Evolutionary conservation across 2,797 vertebrate genomes (phyloP), one percentile per base, ranked within the genome.

Genomic region (Garrulus glandarius): DNA sequence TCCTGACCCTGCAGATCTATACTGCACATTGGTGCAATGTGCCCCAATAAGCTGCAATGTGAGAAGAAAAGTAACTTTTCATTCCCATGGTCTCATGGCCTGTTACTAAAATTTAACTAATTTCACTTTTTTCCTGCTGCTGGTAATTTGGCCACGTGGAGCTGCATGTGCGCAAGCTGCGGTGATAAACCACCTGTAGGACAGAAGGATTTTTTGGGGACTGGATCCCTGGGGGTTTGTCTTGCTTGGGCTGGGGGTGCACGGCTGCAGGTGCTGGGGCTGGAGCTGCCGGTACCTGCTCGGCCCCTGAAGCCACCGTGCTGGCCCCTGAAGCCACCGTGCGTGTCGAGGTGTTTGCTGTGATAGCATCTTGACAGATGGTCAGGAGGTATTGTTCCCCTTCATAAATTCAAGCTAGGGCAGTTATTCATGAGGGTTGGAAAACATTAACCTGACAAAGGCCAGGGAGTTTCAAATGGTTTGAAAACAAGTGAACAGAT

Each of bases 141-240:
- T 52, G 63, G 2, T 85, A 22, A 20, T 39, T 46, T 71, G 69
- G 46, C 64, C 16, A 1, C 8, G 32, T 32, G 46, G 65, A 69
- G 20, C 64, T 61, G 37, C 1, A 0, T n/a, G 19, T 10, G 37
- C 0, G 0, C 32, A 14, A 34, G 37, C 37, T 15, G 3, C 0
- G 0, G 15, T 49, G 21, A 13, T 67, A 49, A 79, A 26, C 1
- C 11, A 11, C 15, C 16, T 15, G 36, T 46, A 10, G 57, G 57
- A 30, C 53, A 53, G 49, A 41, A 64, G n/a, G 23, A 1, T 23
- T 46, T 70, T 75, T 37, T 4, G 21, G 26, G 39, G 8, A 15
- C 26, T 24, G 46, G 9, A 24, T 1, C 0, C 11, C 7, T 10
- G 27, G 13, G 22, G 20, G 2, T n/a, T 36, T 68, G 44, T 32